phyloP scores from a whole-genome alignment of 1,140 invertebrate genomes.

The Sycophila sp. region DNA sequence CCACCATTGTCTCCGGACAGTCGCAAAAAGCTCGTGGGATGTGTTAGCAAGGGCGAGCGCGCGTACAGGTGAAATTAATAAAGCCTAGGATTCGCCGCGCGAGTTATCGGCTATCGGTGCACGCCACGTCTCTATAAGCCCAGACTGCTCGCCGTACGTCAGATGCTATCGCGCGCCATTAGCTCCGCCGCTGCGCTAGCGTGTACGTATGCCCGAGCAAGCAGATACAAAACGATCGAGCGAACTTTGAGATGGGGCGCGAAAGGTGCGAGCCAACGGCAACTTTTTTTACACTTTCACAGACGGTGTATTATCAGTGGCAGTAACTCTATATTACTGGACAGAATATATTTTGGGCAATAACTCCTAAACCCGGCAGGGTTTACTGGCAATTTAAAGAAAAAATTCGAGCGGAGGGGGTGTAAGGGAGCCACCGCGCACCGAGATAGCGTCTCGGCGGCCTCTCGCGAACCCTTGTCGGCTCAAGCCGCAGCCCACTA shows the following conservation, averaged over 20 bases:
- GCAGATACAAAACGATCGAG: conserved; percentile 7
- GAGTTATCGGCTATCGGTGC: neutral
- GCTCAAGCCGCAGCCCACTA: neutral
- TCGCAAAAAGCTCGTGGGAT: too few relatives aligned
- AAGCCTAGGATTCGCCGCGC: neutral
- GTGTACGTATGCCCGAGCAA: neutral
- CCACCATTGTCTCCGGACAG: too few relatives aligned
- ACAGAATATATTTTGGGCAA: too few relatives aligned
- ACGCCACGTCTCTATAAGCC: conserved; percentile 16
- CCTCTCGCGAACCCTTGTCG: neutral
- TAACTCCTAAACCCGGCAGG: too few relatives aligned
- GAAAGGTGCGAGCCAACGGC: too few relatives aligned
- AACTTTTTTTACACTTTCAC: too few relatives aligned
- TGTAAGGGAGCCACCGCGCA: too few relatives aligned
- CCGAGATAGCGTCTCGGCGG: neutral
- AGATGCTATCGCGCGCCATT: conserved; percentile 13
- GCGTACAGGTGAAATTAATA: conserved; percentile 25
- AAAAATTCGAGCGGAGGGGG: too few relatives aligned
- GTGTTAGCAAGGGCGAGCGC: too few relatives aligned
- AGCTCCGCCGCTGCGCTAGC: neutral
- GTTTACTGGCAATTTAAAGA: too few relatives aligned
- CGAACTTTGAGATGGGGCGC: neutral
- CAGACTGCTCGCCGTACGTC: neutral
- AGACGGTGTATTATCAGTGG: too few relatives aligned
- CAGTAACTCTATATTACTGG: too few relatives aligned